Base-by-base conservation (phyloP, 2,888 invertebrate species). In the Nematopogon swammerdamellus region DNA sequence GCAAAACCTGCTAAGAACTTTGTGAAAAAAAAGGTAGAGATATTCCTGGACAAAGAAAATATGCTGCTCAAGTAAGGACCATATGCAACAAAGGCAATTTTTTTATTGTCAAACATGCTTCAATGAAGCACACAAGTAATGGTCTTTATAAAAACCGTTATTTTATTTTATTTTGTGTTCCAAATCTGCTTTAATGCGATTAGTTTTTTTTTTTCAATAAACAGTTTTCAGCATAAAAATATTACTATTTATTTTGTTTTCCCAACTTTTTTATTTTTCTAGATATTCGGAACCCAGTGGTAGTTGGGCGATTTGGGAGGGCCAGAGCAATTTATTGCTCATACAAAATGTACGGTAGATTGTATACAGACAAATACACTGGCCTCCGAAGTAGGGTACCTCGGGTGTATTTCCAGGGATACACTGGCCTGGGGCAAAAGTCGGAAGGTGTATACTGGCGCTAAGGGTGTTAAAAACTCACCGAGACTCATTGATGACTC, bases 401-500 rank as follows among this genome's bases (percentile, higher is more conserved):
- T 36, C 14, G 36, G 8, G 36, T 36, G 36, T 36, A 14, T 36
- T 6, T 36, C 36, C 36, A 14, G 36, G 8, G 36, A 25, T 25
- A 25, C 25, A 25, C 4, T 25, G 36, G 11, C 36, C 8, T 8
- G 11, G 36, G n/a, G 36, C 36, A 44, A 44, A 44, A 44, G 18
- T 44, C 18, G 44, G 19, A 18, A 44, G 19, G n/a, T 44, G n/a
- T 18, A 44, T 19, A 44, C 36, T 36, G 36, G n/a, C 3, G 36
- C 36, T 36, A 36, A 36, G 36, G 36, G 36, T 36, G 8, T 14
- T 10, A 19, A 18, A 47, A 16, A 43, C 65, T 70, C 61, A 79
- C 79, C 77, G 69, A 49, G 61, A 58, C 54, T 75, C 70, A 52
- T 64, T 69, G 18, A 76, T 65, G 45, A 65, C 60, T 54, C 68